A percentile compares a stretch with the other conserved stretches of the same genome.
phyloP scores from a whole-genome alignment of 1,140 invertebrate species.

The Bombus picipes region DNA sequence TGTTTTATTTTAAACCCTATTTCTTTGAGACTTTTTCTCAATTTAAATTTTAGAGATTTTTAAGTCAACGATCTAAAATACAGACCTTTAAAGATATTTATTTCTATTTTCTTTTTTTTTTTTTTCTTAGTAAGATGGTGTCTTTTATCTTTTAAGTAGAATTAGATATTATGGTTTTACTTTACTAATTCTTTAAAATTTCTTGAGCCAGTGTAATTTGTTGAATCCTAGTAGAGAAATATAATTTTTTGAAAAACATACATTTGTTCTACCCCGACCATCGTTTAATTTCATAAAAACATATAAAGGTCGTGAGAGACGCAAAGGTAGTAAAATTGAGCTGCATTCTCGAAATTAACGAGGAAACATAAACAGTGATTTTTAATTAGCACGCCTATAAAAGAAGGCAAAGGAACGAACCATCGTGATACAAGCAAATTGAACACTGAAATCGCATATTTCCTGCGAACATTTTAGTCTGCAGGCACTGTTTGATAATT shows the following conservation, averaged over 20 bases:
- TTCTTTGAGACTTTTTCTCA: no score
- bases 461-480: neutral
- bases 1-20: neutral
- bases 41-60: neutral
- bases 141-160: neutral
- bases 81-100: no score
- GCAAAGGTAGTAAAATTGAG: no score
- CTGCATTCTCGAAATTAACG: neutral
- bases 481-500: conserved; percentile 47
- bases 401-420: neutral
- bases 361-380: no score
- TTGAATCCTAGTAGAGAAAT: neutral
- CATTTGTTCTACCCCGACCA: neutral
- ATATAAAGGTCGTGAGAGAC: no score
- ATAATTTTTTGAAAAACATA: neutral
- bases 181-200: no score
- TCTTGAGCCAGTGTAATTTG: no score
- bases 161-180: neutral
- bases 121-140: no score
- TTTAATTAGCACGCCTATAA: neutral
- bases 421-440: neutral
- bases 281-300: no score
- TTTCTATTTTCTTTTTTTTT: no score
- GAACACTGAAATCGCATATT: neutral
- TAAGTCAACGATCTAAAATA: neutral